phyloP scores from a whole-genome alignment of 2,797 vertebrate genomes.

The Eulemur mongoz region DNA sequence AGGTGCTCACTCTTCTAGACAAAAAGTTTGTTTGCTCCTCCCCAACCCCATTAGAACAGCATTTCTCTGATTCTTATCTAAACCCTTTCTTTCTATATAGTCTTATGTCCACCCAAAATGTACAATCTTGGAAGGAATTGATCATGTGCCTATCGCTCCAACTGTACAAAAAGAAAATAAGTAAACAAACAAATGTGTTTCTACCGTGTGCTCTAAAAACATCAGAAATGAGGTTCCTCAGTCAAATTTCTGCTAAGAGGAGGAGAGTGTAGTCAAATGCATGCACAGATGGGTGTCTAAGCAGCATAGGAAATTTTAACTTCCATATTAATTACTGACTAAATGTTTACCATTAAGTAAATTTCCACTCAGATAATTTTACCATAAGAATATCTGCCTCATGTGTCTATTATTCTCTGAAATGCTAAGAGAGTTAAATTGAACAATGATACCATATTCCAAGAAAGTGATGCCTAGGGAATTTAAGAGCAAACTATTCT shows the following conservation, averaged over 20 bases:
- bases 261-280: not conserved
- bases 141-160: not conserved
- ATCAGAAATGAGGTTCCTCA: not conserved
- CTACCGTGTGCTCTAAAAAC: not conserved
- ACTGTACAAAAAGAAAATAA: not conserved
- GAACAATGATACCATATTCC: not conserved
- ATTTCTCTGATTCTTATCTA: not conserved
- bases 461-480: not conserved
- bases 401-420: not conserved
- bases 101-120: not conserved
- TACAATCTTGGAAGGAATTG: not conserved
- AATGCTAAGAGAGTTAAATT: not conserved
- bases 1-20: not conserved
- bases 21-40: not conserved
- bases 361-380: not conserved
- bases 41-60: accelerated
- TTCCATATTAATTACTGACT: not conserved
- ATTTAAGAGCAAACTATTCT: not conserved
- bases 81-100: not conserved
- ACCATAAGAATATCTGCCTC: not conserved
- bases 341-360: not conserved
- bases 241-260: not conserved
- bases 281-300: not conserved
- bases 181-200: not conserved
- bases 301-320: not conserved